Conservation (phyloP, 2,113 vertebrate genomes). For the Saimiri boliviensis region DNA sequence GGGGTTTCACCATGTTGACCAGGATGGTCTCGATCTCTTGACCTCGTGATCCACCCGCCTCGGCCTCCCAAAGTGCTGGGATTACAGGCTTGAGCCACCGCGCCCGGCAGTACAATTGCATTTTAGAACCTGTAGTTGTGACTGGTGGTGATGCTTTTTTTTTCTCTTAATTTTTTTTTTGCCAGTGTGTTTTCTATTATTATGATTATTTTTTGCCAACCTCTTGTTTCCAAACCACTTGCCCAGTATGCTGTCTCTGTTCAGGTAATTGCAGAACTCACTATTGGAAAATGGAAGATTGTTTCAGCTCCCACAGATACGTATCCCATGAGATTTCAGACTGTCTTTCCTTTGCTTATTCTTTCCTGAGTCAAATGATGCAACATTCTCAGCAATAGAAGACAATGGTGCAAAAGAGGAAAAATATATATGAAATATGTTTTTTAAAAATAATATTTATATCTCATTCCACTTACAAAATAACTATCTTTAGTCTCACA, state of each 20-base stretch:
- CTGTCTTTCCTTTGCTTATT: fast-evolving
- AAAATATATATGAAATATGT: neutral
- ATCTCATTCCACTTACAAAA: neutral
- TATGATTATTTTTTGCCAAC: neutral
- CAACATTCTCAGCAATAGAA: fast-evolving
- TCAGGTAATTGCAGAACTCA: neutral
- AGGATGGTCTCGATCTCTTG: no score
- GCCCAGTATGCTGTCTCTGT: neutral
- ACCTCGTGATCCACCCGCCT: no score
- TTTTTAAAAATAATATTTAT: neutral
- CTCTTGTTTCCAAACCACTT: neutral
- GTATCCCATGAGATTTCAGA: fast-evolving
- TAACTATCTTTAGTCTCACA: no score
- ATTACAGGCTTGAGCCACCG: no score
- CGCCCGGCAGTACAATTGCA: no score
- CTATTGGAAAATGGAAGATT: neutral
- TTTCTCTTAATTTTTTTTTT: neutral
- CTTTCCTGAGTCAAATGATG: neutral
- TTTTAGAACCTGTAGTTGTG: neutral
- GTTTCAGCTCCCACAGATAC: neutral
- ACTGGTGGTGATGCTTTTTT: fast-evolving
- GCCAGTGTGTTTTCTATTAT: neutral
- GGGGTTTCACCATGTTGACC: no score
- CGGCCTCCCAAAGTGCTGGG: no score
- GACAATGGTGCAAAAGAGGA: fast-evolving